A percentile compares a stretch with the other conserved stretches of the same genome.
phyloP scores from a whole-genome alignment of 2,888 invertebrate species.

The Brachynemurus nebulosus region DNA sequence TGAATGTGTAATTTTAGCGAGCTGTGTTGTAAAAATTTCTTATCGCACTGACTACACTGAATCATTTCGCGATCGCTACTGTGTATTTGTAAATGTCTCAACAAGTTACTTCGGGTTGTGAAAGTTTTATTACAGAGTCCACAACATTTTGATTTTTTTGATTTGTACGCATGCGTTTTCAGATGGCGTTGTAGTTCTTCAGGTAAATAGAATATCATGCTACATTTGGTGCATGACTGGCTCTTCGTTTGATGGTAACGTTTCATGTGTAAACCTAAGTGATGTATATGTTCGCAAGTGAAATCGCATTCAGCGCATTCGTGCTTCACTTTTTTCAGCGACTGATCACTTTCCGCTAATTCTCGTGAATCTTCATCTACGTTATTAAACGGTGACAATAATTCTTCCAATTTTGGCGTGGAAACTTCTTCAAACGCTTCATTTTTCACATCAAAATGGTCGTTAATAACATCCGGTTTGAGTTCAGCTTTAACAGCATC shows the following conservation, averaged over 20 bases:
- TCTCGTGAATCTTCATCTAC: constrained; percentile 35
- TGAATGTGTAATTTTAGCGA: not conserved
- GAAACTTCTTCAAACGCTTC: not conserved
- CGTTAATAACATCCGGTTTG: not conserved
- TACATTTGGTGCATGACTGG: not conserved
- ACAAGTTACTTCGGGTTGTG: too few species aligned
- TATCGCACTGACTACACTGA: constrained; percentile 3
- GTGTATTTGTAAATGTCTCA: not conserved
- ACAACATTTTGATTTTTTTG: too few species aligned
- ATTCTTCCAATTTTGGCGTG: not conserved
- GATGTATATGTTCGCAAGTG: not conserved
- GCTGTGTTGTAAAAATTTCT: constrained; percentile 4
- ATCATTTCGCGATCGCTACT: not conserved
- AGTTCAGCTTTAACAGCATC: not conserved
- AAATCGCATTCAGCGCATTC: constrained; percentile 6
- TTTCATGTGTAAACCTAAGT: constrained; percentile 5
- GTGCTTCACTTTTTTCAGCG: constrained; percentile 18
- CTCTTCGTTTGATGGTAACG: not conserved
- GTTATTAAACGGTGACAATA: constrained; percentile 31
- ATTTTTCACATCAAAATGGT: not conserved
- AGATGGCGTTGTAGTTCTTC: constrained; percentile 1
- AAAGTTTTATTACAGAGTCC: too few species aligned
- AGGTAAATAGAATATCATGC: not conserved
- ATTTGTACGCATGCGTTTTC: constrained; percentile 6
- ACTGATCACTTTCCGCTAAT: constrained; percentile 33